Conservation (phyloP, 2,888 invertebrate species). For the Scaptomyza polygonia region DNA sequence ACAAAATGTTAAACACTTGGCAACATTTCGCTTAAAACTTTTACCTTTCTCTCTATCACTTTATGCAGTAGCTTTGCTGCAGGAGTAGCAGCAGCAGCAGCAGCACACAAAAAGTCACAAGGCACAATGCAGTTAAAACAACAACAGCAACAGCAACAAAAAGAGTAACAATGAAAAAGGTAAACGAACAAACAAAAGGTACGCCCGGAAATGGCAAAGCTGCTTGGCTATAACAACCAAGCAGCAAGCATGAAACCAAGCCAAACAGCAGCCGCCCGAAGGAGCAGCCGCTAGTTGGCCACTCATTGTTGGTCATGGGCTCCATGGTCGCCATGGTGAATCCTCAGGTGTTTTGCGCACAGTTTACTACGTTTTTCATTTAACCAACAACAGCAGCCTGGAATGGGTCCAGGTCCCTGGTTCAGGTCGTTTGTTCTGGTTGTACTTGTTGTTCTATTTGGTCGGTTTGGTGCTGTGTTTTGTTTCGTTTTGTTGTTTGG, state of each 20-base stretch:
- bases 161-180: conserved; percentile 54
- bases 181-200: conserved; percentile 75
- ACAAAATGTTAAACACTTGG: conserved; percentile 84
- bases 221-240: conserved; percentile 66
- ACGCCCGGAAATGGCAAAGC: conserved; percentile 77
- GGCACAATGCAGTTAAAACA: conserved; percentile 76
- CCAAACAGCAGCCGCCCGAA: conserved; percentile 23
- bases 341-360: conserved; percentile 82
- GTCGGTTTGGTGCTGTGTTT: conserved; percentile 23
- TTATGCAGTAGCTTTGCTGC: conserved; percentile 63
- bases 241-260: conserved; percentile 14
- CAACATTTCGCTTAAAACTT: conserved; percentile 78
- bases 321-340: conserved; percentile 71
- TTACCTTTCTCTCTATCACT: conserved; percentile 38
- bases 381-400: conserved; percentile 56
- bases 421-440: conserved; percentile 59
- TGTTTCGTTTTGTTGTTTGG: conserved; percentile 51
- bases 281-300: conserved; percentile 69
- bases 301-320: conserved; percentile 68
- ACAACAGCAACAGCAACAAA: conserved; percentile 28
- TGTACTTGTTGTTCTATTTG: conserved; percentile 38
- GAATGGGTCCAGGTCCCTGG: conserved; percentile 42
- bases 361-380: conserved; percentile 79
- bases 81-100: conserved; percentile 49
- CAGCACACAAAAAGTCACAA: conserved; percentile 77